Percentiles rank a stretch among this genome's conserved stretches.
Conservation (phyloP, 2,888 invertebrate species). For the Caenorhabditis zanzibari region DNA sequence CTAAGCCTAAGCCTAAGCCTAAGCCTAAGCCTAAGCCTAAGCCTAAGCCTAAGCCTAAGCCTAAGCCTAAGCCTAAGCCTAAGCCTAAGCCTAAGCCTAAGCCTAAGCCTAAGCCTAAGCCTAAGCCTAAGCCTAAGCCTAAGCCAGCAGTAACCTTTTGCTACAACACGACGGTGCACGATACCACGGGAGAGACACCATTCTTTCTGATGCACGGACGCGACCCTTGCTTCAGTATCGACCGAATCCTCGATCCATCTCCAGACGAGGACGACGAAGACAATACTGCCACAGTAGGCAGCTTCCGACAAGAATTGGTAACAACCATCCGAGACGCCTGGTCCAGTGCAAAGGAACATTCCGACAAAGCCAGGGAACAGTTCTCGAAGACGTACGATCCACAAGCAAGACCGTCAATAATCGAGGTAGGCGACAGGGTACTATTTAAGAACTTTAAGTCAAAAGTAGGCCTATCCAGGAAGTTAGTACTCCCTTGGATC, state of each 20-base stretch:
- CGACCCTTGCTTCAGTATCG: conserved; percentile 59
- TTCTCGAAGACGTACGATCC: too few species aligned
- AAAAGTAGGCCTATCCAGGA: not conserved
- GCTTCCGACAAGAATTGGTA: too few species aligned
- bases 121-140: too few species aligned
- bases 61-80: too few species aligned
- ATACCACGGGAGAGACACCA: conserved; percentile 57
- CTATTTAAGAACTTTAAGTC: not conserved
- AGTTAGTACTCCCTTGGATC: not conserved
- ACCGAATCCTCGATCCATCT: conserved; percentile 46
- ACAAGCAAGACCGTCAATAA: not conserved
- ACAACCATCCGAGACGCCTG: too few species aligned
- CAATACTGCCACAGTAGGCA: not conserved
- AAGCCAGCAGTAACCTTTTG: conserved; percentile 26
- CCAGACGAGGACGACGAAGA: not conserved
- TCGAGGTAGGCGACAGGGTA: conserved; percentile 8
- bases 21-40: too few species aligned
- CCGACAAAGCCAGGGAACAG: too few species aligned
- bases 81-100: too few species aligned
- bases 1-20: too few species aligned
- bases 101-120: too few species aligned
- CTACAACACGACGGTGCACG: conserved; percentile 65
- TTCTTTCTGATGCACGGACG: conserved; percentile 63
- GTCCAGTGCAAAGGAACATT: too few species aligned
- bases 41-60: too few species aligned